Conservation (phyloP, 2,797 vertebrate genomes). For the Cyclura pinguis region DNA sequence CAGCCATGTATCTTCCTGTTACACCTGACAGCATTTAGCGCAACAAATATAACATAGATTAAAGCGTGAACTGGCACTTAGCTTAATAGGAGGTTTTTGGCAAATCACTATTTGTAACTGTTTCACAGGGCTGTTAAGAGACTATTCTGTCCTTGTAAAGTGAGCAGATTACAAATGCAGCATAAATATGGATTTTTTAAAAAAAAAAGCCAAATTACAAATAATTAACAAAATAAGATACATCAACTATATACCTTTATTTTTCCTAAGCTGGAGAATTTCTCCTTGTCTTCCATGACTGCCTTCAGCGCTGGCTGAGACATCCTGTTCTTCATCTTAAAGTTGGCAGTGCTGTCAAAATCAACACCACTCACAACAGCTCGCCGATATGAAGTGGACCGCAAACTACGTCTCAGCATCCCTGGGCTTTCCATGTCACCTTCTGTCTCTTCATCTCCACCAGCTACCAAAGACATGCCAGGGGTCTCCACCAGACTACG, state of each 20-base stretch:
- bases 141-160: background rate
- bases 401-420: conserved; percentile 84
- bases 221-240: fast-evolving
- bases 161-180: background rate
- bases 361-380: conserved; percentile 92
- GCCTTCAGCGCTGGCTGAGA: conserved; percentile 83
- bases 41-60: background rate
- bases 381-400: conserved; percentile 93
- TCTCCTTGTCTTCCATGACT: conserved; percentile 82
- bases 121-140: background rate
- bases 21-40: background rate
- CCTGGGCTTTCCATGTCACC: conserved; percentile 82
- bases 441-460: conserved; percentile 73
- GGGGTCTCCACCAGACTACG: conserved; percentile 91
- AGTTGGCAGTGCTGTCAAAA: conserved; percentile 72
- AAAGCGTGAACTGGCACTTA: background rate
- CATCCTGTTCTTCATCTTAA: conserved; percentile 82
- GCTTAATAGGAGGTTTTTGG: background rate
- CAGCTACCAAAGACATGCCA: conserved; percentile 73
- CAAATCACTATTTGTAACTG: background rate
- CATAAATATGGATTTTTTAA: background rate
- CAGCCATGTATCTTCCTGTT: background rate
- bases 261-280: conserved; percentile 81
- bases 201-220: background rate
- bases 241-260: conserved; percentile 81